Evolutionary conservation across 2,888 invertebrate genomes (phyloP).

Genomic region (Nemapogon koenigi): DNA sequence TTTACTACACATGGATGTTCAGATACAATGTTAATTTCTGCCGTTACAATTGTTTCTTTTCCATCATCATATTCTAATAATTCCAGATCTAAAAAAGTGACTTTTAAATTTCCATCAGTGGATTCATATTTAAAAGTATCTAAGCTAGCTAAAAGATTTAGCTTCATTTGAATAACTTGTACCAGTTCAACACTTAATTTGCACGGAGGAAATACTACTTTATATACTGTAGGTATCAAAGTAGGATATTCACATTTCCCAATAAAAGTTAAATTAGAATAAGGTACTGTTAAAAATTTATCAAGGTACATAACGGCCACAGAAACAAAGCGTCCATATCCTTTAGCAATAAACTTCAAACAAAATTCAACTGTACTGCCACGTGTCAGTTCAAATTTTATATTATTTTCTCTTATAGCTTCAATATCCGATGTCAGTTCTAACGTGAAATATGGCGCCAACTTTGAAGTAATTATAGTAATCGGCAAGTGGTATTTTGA

Average conservation of each 20-base stretch:
- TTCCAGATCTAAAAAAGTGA: conserved; percentile 26
- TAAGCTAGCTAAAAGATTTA: conserved; percentile 27
- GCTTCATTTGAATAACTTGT: conserved; percentile 27
- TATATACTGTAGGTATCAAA: conserved; percentile 32
- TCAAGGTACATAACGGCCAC: conserved; percentile 44
- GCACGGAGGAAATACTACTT: conserved; percentile 45
- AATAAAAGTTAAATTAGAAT: conserved; percentile 44
- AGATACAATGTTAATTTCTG: conserved; percentile 18
- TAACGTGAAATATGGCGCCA: conserved; percentile 38
- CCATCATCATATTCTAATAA: conserved; percentile 17
- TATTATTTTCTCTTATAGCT: conserved; percentile 21
- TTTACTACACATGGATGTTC: conserved; percentile 20
- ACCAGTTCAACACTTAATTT: conserved; percentile 26
- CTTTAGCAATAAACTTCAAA: conserved; percentile 42
- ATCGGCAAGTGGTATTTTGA: conserved; percentile 41
- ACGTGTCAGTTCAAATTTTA: conserved; percentile 39
- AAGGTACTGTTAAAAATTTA: conserved; percentile 40
- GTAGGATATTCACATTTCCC: conserved; percentile 33
- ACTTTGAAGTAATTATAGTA: conserved; percentile 35
- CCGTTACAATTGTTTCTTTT: conserved; percentile 27
- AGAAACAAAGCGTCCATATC: conserved; percentile 37
- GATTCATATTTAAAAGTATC: conserved; percentile 32
- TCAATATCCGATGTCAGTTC: conserved; percentile 27
- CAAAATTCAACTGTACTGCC: conserved; percentile 24
- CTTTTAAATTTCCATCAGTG: conserved; percentile 28